Evolutionary conservation across 2,797 vertebrate species (phyloP), one percentile per base, ranked within the genome.

Genomic region (Dipus sagitta): DNA sequence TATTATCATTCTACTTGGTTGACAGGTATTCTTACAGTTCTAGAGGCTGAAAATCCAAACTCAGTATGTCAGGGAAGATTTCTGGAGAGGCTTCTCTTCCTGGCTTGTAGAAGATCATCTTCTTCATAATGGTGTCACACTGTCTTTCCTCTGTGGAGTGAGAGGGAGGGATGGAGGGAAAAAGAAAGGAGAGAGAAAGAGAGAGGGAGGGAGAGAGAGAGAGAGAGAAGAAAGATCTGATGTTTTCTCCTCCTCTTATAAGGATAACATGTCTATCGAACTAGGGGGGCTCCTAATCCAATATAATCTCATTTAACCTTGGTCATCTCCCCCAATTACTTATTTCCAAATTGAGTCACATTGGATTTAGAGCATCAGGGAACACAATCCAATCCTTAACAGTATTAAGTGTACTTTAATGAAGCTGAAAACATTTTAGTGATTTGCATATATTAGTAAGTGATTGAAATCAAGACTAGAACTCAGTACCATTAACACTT

Each of bases 201-300:
- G 8, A 18, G 47, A 47, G 24, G 26, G 4, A 6, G 58, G 26
- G 1, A 32, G 23, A 76, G 54, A 7, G 12, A 24, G 13, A 3
- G 21, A n/a, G 23, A 34, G 21, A 34, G 12, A 17, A 86, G 2
- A 28, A 9, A 90, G 54, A 71, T 71, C 54, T 64, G 58, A 34
- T 72, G 12, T 95, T 54, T 94, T 10, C 88, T 92, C 68, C 67
- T 75, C 67, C 87, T 90, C 85, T 92, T 86, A 88, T 86, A 85
- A 91, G 15, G n/a, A 82, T 32, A 54, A 7, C 13, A 91, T 62
- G 42, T 23, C 15, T 91, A 64, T 23, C 68, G 77, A 34, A 89
- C 76, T 86, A 89, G 18, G 42, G 42, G 38, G 14, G 14, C 23
- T 28, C 85, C 30, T 72, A 78, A 88, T 84, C 26, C 67, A 78